These are phyloP conservation scores for Deroplatys truncata DNA, from an alignment of 2,888 invertebrate genomes.

Conservation along the genomic window DNA sequence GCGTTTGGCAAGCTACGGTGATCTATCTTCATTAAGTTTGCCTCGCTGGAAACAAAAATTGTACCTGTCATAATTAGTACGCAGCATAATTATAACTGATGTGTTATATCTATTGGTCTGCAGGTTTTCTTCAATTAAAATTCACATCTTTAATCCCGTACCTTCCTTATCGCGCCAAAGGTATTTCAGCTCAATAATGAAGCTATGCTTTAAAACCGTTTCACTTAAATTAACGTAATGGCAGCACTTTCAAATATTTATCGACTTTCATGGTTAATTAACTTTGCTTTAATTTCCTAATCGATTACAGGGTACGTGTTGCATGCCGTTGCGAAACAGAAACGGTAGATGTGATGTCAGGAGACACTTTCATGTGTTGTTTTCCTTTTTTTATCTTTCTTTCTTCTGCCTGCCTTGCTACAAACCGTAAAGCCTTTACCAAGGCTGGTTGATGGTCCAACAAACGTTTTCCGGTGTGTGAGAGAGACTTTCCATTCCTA, in stretches of 20 bases:
- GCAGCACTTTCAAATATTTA: neutral
- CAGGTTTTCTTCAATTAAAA: neutral
- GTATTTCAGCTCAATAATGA: neutral
- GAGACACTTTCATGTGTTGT: too few relatives aligned
- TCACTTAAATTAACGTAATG: neutral
- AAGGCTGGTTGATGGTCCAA: too few relatives aligned
- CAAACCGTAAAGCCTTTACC: too few relatives aligned
- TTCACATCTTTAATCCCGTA: neutral
- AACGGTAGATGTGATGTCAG: too few relatives aligned
- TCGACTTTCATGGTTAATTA: neutral
- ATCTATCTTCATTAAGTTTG: neutral
- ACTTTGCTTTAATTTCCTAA: neutral
- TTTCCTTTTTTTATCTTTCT: too few relatives aligned
- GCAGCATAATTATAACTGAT: neutral
- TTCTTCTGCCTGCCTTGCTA: too few relatives aligned
- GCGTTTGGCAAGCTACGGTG: neutral
- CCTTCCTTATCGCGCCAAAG: neutral
- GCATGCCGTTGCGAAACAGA: too few relatives aligned
- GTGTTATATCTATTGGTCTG: neutral
- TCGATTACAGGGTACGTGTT: neutral
- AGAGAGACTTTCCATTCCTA: too few relatives aligned
- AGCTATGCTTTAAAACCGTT: neutral
- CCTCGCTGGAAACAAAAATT: neutral
- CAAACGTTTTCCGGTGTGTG: too few relatives aligned
- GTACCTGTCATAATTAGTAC: neutral